Base-by-base conservation (phyloP, 2,797 vertebrate species). In the Acipenser transmontanus region DNA sequence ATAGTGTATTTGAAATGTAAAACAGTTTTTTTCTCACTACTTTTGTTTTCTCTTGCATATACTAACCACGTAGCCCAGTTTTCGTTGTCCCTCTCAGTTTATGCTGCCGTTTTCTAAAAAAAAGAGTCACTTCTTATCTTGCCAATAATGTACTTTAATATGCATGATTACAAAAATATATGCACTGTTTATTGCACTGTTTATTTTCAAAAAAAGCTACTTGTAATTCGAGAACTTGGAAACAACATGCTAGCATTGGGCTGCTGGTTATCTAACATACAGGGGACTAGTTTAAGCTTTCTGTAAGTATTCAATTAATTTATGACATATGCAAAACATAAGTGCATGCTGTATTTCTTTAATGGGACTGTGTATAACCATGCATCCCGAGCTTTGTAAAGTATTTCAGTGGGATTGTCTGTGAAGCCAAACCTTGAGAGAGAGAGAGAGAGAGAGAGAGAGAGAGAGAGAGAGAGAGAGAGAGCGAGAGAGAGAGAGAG, bases 1-100 rank as follows among this genome's bases (percentile, higher is more conserved):
- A 5, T 66, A 69, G 11, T 50, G 14, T 20, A 34, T 72, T 61
- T 65, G 6, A 50, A 64, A 59, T 60, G 11, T 60, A 49, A 64
- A 68, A 1, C 14, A 17, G 14, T 17, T 17, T 17, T 17, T 17
- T 56, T 6, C 13, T 9, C 54, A 6, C 6, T 56, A 12, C 54
- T 12, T 4, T 6, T 12, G 54, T 12, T 56, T 56, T 56, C 8
- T 56, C 2, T 50, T 11, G 5, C 9, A 64, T 54, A 7, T 52
- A 50, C 50, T 1, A 12, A 54, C 47, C 8, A 59, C 49, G 17
- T 56, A 56, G 9, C 7, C 47, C 17, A 8, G 56, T 8, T n/a
- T 8, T 4, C 47, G n/a, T 47, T 57, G 9, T 34, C 34, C 34
- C 34, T 34, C 4, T 10, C 34, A 52, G 63, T 54, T 34, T 54